Conservation (phyloP, 2,888 invertebrate genomes). For the Lasioglossum malachurum region DNA sequence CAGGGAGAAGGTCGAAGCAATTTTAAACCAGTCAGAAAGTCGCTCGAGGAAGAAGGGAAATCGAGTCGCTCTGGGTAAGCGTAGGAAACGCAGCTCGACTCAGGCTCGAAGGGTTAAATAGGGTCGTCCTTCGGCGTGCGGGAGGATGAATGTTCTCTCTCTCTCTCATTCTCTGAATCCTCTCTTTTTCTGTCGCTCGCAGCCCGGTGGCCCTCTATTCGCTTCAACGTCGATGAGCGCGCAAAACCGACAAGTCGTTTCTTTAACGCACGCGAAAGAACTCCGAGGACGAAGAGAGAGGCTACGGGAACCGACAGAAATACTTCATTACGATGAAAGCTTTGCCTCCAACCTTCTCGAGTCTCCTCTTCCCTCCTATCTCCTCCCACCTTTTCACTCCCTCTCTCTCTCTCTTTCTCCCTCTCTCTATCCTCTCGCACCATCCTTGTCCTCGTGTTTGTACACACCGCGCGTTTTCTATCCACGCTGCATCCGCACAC, state of each 20-base stretch:
- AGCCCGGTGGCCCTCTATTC: conserved; percentile 36
- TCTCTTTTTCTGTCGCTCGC: conserved; percentile 55
- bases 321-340: conserved; percentile 85
- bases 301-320: conserved; percentile 77
- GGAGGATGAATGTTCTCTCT: conserved; percentile 41
- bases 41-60: conserved; percentile 21
- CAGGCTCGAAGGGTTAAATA: conserved; percentile 63
- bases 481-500: conserved; percentile 32
- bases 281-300: conserved; percentile 62
- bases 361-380: conserved; percentile 24
- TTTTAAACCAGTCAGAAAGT: conserved; percentile 26
- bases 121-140: conserved; percentile 61
- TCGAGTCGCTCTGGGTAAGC: conserved; percentile 36
- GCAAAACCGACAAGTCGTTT: conserved; percentile 73
- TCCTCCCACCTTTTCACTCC: conserved; percentile 3
- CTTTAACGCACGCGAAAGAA: conserved; percentile 70
- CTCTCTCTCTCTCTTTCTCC: neutral
- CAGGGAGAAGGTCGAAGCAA: neutral
- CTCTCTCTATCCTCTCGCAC: conserved; percentile 21
- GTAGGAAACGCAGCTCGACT: conserved; percentile 47
- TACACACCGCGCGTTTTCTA: conserved; percentile 27
- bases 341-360: conserved; percentile 68
- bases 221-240: conserved; percentile 57
- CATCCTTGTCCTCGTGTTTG: conserved; percentile 29
- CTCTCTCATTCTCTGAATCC: conserved; percentile 39